These are phyloP conservation scores for Bufotes viridis DNA, from an alignment of 2,797 vertebrate genomes.

Conservation along the genomic window DNA sequence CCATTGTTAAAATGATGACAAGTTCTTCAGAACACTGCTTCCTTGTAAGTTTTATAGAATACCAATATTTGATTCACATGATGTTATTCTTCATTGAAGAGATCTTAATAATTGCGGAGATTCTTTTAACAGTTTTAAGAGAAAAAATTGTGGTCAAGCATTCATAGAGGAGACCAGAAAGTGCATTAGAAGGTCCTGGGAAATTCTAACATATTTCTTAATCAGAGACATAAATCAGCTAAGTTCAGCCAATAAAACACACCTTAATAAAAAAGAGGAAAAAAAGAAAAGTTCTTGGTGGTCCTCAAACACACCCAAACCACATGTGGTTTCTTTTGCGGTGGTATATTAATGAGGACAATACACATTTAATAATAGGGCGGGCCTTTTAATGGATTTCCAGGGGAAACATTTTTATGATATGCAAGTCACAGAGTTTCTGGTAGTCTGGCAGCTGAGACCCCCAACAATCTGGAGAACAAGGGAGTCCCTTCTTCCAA, in stretches of 20 bases:
- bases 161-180: not conserved
- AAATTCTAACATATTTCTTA: not conserved
- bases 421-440: not conserved
- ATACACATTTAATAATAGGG: not conserved
- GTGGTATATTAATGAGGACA: not conserved
- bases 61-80: no score
- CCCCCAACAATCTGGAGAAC: not conserved
- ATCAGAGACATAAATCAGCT: constrained; percentile 5
- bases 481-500: not conserved
- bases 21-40: no score
- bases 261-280: constrained; percentile 8
- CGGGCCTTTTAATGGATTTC: not conserved
- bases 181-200: constrained; percentile 7
- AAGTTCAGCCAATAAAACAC: constrained; percentile 50
- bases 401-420: not conserved
- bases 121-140: not conserved
- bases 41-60: not conserved
- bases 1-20: not conserved
- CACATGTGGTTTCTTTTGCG: not conserved
- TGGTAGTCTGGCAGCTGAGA: not conserved
- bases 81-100: no score
- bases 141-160: not conserved
- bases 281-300: constrained; percentile 36
- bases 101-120: no score
- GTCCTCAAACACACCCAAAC: constrained; percentile 28